These are phyloP conservation scores for Epicauta chinensis DNA, from an alignment of 1,140 invertebrate genomes.

Conservation along the genomic window DNA sequence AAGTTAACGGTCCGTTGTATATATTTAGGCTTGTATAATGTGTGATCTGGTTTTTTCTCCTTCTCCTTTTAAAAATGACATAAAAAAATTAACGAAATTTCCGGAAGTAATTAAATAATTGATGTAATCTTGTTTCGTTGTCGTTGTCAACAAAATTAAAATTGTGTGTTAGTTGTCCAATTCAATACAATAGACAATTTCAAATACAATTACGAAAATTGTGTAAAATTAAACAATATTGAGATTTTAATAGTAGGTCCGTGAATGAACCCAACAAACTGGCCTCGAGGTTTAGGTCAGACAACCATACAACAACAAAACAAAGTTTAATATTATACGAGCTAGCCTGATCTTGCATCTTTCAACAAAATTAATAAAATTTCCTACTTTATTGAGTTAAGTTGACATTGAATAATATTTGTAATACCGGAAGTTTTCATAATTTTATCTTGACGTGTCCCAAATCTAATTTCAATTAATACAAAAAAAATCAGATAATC, in stretches of 20 bases:
- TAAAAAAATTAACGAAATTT: too few relatives aligned
- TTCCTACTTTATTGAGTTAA: conserved; percentile 7
- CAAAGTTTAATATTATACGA: too few relatives aligned
- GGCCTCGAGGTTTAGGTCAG: conserved; percentile 15
- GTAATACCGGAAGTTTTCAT: not conserved
- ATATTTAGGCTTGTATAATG: too few relatives aligned
- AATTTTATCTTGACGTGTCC: conserved; percentile 2
- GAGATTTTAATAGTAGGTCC: conserved; percentile 14
- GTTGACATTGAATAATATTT: conserved; percentile 10
- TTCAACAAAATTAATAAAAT: conserved; percentile 15
- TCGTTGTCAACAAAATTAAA: too few relatives aligned
- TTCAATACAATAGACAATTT: too few relatives aligned
- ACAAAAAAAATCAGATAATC: too few relatives aligned
- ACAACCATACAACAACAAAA: not conserved
- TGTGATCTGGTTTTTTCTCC: too few relatives aligned
- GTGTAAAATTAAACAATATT: not conserved
- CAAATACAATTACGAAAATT: too few relatives aligned
- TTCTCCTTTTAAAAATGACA: too few relatives aligned
- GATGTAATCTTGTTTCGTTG: too few relatives aligned
- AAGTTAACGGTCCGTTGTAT: not conserved
- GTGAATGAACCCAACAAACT: conserved; percentile 11
- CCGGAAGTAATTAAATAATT: too few relatives aligned
- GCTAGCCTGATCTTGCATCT: conserved; percentile 10
- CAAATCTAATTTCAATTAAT: not conserved
- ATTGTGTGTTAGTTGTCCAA: too few relatives aligned